Conservation (phyloP, 2,113 vertebrate species). For the Arizona elegans region DNA sequence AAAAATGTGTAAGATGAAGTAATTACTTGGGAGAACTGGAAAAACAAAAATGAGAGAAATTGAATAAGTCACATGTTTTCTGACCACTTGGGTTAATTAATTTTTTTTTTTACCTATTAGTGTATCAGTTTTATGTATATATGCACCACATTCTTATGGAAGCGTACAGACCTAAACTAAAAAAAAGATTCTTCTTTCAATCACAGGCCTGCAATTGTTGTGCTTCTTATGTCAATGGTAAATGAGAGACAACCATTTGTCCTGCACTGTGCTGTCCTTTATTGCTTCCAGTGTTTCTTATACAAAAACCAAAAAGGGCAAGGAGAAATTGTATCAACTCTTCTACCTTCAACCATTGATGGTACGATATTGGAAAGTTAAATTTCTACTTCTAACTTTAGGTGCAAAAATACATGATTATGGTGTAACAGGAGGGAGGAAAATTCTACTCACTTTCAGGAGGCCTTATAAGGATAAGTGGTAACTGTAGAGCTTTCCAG, state of each 20-base stretch:
- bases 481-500: background rate
- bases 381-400: rapidly evolving
- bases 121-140: background rate
- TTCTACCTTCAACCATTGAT: constrained; percentile 96
- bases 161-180: background rate
- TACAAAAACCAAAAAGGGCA: constrained; percentile 98
- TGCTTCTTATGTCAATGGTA: constrained; percentile 98
- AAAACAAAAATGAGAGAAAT: background rate
- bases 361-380: constrained; percentile 65
- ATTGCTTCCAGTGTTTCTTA: constrained; percentile 98
- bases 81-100: background rate
- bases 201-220: constrained; percentile 90
- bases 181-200: background rate
- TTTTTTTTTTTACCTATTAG: background rate
- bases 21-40: background rate
- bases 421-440: background rate
- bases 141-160: background rate
- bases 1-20: background rate
- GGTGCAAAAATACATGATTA: background rate
- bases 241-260: constrained; percentile 96
- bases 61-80: background rate
- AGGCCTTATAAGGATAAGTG: background rate
- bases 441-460: background rate
- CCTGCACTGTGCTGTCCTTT: constrained; percentile 94
- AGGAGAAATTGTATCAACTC: constrained; percentile 91